Evolutionary conservation across 2,797 vertebrate species (phyloP), one percentile per base, ranked within the genome.

Genomic region (Tauraco hartlaubi): DNA sequence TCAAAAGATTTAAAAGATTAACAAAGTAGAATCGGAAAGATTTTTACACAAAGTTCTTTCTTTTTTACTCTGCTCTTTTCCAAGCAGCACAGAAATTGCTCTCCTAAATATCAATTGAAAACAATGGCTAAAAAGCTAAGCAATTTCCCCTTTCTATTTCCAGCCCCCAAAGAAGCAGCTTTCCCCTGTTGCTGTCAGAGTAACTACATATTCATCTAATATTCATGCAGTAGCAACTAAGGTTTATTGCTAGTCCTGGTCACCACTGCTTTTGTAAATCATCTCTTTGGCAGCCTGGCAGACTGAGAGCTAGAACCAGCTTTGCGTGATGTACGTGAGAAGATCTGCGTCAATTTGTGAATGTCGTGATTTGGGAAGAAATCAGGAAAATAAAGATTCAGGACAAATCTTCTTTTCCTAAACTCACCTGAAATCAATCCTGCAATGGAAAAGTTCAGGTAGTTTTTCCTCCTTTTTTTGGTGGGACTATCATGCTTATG

Each of bases 1-100:
- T 96, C 91, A 87, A 81, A 97, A 92, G 87, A 95, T 95, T 95
- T 96, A 88, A 97, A 88, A 88, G 91, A 94, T 96, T 94, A 97
- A 90, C 68, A 72, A 94, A 92, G 74, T 86, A 79, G 82, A 88
- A 88, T 75, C 23, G 3, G 66, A 66, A 69, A 81, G 66, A 85
- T 48, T 87, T 89, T 78, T 87, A 62, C 62, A 54, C 20, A 15
- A 82, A 91, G 46, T 86, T 87, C 26, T 49, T 91, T 79, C 82
- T 66, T 90, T 83, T 83, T 81, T 52, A 15, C 29, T 46, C 62
- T 76, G 15, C 31, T 79, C 16, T 87, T 89, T 94, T 61, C 74
- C 82, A 84, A 81, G 63, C 48, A 52, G 43, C 43, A 55, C 33
- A 59, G 85, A 90, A 94, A 94, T 79, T 63, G 44, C 3, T 55